phyloP scores from a whole-genome alignment of 1,140 invertebrate species.

The Ceratoteleas bidentatus region DNA sequence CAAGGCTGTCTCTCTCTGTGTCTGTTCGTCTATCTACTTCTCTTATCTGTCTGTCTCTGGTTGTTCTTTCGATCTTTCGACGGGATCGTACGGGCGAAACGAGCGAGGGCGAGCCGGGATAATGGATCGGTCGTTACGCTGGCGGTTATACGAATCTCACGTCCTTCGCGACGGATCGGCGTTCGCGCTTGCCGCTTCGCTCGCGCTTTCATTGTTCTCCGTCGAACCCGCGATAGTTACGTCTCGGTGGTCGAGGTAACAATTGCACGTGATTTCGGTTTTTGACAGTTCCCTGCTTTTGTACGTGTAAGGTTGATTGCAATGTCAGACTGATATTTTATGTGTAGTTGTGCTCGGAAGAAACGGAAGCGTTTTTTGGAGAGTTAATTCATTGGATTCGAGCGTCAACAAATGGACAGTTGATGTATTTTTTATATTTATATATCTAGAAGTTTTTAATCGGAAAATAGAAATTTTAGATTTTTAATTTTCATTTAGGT shows the following conservation, averaged over 20 bases:
- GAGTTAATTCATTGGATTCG: no score
- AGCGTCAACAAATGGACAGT: no score
- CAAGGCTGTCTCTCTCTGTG: slow-evolving; percentile 2
- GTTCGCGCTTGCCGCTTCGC: slow-evolving; percentile 14
- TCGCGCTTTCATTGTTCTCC: slow-evolving; percentile 29
- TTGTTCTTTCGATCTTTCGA: slow-evolving; percentile 1
- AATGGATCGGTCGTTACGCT: slow-evolving; percentile 29
- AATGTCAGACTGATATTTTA: no score
- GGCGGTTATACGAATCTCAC: slow-evolving; percentile 46
- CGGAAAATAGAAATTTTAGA: no score
- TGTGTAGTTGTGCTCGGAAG: no score
- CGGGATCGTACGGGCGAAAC: slow-evolving; percentile 18
- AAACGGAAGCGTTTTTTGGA: no score
- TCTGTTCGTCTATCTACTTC: slow-evolving; percentile 1
- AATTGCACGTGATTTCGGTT: slow-evolving; percentile 60
- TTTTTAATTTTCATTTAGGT: no score
- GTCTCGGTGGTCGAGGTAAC: slow-evolving; percentile 44
- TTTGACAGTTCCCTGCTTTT: slow-evolving; percentile 11
- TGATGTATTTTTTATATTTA: no score
- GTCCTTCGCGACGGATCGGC: slow-evolving; percentile 8
- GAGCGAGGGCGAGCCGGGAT: slow-evolving; percentile 3
- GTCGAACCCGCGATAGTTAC: slow-evolving; percentile 28
- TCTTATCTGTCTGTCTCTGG: not conserved
- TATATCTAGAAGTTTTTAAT: no score
- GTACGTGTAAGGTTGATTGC: no score